These are phyloP conservation scores for Pogonocichla stellata DNA, from an alignment of 2,113 vertebrate species.

Conservation along the genomic window DNA sequence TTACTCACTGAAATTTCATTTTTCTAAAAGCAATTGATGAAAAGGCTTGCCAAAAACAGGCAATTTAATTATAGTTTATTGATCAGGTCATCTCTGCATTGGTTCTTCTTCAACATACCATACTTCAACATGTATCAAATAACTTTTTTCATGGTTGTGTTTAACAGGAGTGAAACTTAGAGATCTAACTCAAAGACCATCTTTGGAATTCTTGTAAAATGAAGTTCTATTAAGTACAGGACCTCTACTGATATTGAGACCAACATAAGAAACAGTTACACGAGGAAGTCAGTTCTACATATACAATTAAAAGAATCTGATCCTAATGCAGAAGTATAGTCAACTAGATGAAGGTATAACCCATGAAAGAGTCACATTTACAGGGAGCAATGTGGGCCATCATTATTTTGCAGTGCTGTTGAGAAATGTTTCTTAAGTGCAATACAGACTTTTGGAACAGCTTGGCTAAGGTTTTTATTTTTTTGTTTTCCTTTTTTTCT, in stretches of 20 bases:
- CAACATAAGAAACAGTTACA: background rate
- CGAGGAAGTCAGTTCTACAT: background rate
- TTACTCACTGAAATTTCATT: background rate
- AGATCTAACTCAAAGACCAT: background rate
- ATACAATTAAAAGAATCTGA: background rate
- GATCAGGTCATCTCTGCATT: background rate
- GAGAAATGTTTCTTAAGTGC: background rate
- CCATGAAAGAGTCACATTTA: background rate
- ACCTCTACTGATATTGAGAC: background rate
- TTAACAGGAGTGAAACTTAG: background rate
- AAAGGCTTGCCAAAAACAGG: background rate
- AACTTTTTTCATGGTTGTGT: background rate
- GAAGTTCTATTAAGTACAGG: background rate
- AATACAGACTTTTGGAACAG: background rate
- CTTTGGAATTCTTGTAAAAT: background rate
- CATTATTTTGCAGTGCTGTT: background rate
- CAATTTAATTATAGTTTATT: background rate
- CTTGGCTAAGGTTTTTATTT: background rate
- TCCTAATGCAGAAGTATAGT: background rate
- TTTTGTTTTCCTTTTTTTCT: rapidly evolving
- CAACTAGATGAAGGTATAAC: background rate
- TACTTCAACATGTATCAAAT: background rate
- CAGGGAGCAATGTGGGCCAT: background rate
- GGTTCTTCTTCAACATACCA: background rate
- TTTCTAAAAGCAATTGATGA: background rate